phyloP scores from a whole-genome alignment of 2,888 invertebrate genomes.

The Orthosia gracilis region DNA sequence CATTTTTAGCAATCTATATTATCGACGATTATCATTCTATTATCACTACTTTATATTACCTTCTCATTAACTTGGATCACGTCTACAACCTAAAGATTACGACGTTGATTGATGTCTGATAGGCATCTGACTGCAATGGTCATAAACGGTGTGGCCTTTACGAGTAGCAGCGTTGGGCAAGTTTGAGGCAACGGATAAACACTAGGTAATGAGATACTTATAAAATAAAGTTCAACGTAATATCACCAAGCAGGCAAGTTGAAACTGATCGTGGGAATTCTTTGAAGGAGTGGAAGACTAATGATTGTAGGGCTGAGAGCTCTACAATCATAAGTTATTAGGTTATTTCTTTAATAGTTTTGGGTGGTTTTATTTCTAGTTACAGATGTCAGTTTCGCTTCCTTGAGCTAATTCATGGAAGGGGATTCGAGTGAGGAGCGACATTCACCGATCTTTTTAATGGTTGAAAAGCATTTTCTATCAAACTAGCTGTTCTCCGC shows the following conservation, averaged over 20 bases:
- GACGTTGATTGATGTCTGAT: conserved; percentile 54
- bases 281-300: neutral
- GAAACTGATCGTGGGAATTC: conserved; percentile 40
- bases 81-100: conserved; percentile 40
- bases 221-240: conserved; percentile 44
- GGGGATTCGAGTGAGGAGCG: too few relatives aligned
- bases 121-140: conserved; percentile 38
- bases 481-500: too few relatives aligned
- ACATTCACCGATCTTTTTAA: too few relatives aligned
- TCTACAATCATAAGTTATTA: too few relatives aligned
- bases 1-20: too few relatives aligned
- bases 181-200: conserved; percentile 34
- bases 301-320: neutral
- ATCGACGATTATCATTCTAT: neutral
- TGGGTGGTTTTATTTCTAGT: neutral
- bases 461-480: too few relatives aligned
- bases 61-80: conserved; percentile 31
- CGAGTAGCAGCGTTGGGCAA: conserved; percentile 37
- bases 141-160: conserved; percentile 52
- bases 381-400: too few relatives aligned
- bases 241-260: neutral
- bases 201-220: conserved; percentile 55
- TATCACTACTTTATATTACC: conserved; percentile 16
- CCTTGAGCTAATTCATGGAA: too few relatives aligned
- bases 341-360: neutral